Conservation (phyloP, 2,113 vertebrate species). For the Hemichromis elongatus region DNA sequence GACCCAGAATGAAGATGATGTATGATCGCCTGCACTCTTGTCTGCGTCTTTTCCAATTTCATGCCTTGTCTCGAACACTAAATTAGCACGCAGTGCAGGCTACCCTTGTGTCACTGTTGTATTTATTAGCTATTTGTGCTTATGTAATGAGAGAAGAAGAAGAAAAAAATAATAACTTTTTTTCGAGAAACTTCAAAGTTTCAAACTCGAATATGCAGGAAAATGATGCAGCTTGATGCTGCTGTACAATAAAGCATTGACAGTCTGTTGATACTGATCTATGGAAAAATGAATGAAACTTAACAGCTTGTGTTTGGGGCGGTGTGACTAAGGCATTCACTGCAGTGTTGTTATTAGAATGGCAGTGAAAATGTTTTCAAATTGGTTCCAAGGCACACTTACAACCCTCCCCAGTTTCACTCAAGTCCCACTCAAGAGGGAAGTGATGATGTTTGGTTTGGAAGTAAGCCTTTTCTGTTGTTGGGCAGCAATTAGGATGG, state of each 20-base stretch:
- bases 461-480: background rate
- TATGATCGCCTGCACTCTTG: background rate
- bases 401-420: background rate
- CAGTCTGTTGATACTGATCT: background rate
- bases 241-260: background rate
- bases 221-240: background rate
- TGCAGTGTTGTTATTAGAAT: background rate
- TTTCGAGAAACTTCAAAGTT: background rate
- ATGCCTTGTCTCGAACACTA: background rate
- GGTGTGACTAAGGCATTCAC: background rate
- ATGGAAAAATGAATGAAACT: background rate
- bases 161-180: no score
- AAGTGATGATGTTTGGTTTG: slow-evolving; percentile 21
- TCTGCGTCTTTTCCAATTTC: background rate
- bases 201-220: background rate
- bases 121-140: background rate
- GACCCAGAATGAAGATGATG: background rate
- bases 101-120: background rate
- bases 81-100: background rate
- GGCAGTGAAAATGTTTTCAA: background rate
- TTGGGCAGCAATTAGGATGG: background rate
- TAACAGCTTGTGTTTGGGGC: slow-evolving; percentile 12
- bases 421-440: background rate
- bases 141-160: background rate
- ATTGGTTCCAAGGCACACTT: background rate